Evolutionary conservation across 2,797 vertebrate genomes (phyloP).

Genomic region (Spea hammondii): DNA sequence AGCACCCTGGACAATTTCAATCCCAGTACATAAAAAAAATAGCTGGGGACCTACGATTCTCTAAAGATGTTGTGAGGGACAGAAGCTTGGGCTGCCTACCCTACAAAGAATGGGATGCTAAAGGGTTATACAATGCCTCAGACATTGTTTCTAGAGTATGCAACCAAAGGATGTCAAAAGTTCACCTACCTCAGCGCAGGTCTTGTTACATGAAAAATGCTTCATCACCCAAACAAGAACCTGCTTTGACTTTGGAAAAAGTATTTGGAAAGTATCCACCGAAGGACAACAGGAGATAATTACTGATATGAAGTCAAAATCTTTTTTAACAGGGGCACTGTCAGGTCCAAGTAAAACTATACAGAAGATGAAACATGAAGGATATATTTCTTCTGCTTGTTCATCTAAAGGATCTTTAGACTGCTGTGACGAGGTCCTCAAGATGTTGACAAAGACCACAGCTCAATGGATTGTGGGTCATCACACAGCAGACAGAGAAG

Average conservation of each 20-base stretch:
- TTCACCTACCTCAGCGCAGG: constrained; percentile 28
- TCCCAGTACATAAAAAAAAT: constrained; percentile 59
- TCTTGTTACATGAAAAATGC: neutral
- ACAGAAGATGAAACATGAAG: constrained; percentile 26
- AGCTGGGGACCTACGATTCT: constrained; percentile 64
- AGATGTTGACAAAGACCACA: constrained; percentile 61
- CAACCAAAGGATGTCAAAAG: neutral
- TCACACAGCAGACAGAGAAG: constrained; percentile 12
- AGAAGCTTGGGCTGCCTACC: constrained; percentile 59
- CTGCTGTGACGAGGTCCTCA: constrained; percentile 59
- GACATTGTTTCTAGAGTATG: constrained; percentile 43
- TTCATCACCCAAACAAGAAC: neutral
- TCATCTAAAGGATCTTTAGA: constrained; percentile 31
- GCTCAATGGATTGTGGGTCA: constrained; percentile 64
- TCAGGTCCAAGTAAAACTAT: constrained; percentile 1
- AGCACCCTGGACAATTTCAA: constrained; percentile 43
- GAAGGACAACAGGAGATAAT: neutral
- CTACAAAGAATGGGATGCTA: constrained; percentile 60
- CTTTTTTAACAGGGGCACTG: constrained; percentile 33
- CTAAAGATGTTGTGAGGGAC: constrained; percentile 65
- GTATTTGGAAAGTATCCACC: constrained; percentile 5
- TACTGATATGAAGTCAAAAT: neutral
- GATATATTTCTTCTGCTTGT: constrained; percentile 6
- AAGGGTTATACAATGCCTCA: constrained; percentile 59
- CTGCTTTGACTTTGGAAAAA: constrained; percentile 8